Conservation (phyloP, 2,797 vertebrate species). For the Sebastes itinus region DNA sequence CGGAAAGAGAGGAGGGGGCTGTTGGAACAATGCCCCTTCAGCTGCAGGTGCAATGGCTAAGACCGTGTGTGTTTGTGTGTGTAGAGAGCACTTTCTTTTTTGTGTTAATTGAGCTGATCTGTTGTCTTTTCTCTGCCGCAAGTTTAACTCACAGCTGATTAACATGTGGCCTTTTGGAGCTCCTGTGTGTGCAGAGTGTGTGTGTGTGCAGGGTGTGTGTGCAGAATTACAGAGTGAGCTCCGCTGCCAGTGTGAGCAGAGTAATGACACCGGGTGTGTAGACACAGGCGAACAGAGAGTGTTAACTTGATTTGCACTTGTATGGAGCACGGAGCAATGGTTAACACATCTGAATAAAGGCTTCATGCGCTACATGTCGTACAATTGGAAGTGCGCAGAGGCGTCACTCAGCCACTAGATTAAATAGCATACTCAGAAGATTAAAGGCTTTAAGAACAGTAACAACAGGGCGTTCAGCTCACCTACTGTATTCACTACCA, state of each 20-base stretch:
- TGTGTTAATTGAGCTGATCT: conserved; percentile 86
- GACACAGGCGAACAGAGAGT: conserved; percentile 70
- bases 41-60: conserved; percentile 83
- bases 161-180: conserved; percentile 82
- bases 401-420: conserved; percentile 74
- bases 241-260: conserved; percentile 48
- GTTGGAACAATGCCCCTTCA: conserved; percentile 26
- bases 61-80: conserved; percentile 46
- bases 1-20: conserved; percentile 1
- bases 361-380: conserved; percentile 66
- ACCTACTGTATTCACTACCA: conserved; percentile 54
- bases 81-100: conserved; percentile 78
- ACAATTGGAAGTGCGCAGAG: conserved; percentile 72
- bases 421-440: conserved; percentile 73
- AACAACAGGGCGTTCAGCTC: conserved; percentile 54
- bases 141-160: conserved; percentile 84
- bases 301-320: conserved; percentile 85
- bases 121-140: conserved; percentile 82
- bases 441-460: conserved; percentile 71
- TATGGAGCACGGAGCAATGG: conserved; percentile 76
- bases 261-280: conserved; percentile 75
- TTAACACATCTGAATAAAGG: conserved; percentile 81
- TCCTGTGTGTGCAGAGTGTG: conserved; percentile 54
- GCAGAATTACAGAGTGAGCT: conserved; percentile 54
- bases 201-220: conserved; percentile 49